A percentile compares a stretch with the other conserved stretches of the same genome.
Conservation (phyloP, 2,888 invertebrate species). For the Rhynchonema sp. region DNA sequence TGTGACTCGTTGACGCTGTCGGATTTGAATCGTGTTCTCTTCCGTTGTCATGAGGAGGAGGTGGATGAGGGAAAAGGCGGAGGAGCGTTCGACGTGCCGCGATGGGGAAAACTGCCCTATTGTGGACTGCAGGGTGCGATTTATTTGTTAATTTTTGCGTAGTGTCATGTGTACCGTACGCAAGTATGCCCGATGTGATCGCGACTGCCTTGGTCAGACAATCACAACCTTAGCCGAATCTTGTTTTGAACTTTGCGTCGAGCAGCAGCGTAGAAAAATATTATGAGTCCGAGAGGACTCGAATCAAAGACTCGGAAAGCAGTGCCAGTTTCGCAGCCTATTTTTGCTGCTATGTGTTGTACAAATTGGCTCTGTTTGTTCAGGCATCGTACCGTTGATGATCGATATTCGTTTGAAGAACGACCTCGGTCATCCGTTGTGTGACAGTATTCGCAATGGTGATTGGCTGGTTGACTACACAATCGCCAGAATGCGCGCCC, state of each 20-base stretch:
- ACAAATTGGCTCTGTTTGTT: too few species aligned
- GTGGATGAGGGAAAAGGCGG: conserved; percentile 53
- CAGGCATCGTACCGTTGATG: conserved; percentile 51
- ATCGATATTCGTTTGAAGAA: conserved; percentile 55
- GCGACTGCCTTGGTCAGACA: background rate
- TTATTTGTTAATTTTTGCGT: too few species aligned
- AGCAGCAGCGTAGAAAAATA: too few species aligned
- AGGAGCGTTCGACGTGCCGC: conserved; percentile 70
- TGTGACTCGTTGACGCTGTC: conserved; percentile 44
- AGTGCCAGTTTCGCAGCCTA: too few species aligned
- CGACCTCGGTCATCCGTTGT: conserved; percentile 85
- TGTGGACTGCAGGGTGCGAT: conserved; percentile 72
- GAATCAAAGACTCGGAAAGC: too few species aligned
- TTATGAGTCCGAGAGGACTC: too few species aligned
- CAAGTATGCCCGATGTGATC: too few species aligned
- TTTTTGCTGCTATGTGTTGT: too few species aligned
- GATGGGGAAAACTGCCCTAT: conserved; percentile 61
- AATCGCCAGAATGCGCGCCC: conserved; percentile 44
- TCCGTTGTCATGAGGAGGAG: conserved; percentile 48
- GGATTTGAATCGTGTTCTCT: conserved; percentile 64
- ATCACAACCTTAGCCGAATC: too few species aligned
- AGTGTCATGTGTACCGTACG: too few species aligned
- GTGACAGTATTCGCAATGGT: conserved; percentile 73
- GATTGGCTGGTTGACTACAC: conserved; percentile 80
- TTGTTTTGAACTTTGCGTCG: too few species aligned